Base-by-base conservation (phyloP, 2,888 invertebrate genomes). In the Andrena marginata region DNA sequence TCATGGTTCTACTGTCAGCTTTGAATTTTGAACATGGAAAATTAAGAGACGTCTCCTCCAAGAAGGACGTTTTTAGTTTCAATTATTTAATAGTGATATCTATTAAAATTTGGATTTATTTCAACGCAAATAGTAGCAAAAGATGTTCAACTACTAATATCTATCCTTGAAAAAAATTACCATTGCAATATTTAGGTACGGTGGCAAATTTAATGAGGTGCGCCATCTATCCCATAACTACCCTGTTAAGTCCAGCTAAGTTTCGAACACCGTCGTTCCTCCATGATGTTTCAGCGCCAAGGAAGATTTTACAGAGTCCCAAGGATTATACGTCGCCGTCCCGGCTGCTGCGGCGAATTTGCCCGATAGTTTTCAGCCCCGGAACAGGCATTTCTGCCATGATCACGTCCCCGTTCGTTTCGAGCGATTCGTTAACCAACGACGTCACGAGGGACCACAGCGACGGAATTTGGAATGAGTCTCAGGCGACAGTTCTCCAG, bases 381-480 rank as follows among this genome's bases (percentile, higher is more conserved):
- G 81, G 87, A 6, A 85, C 85, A 4, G 84, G 83, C 4, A 85
- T 89, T 54, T 84, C 88, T 62, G 92, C 91, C 4, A 80, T 90
- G 87, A 95, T 95, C 88, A 93, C 95, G 31, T 97, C 97, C 5
- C 96, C 97, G 7, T 97, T 97, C 94, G 97, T 97, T 65, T 98
- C 97, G 48, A 97, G 96, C 89, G 97, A 98, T 94, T 98, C 97
- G 13, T 94, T 98, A 84, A 96, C 97, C n/a, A 97, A 97, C 88
- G 97, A 97, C 92, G 94, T 95, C 68, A 97, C 96, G 16, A 95
- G 97, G 91, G 98, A 98, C 93, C 97, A 97, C 93, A 97, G 97
- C 64, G 98, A 98, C 92, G 97, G 97, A 68, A 96, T 97, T 91
- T 98, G 98, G 97, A 98, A 98, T 94, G 98, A 98, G 94, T 98